These are phyloP conservation scores for Prunella strophiata DNA, from an alignment of 2,797 vertebrate genomes.

Conservation along the genomic window DNA sequence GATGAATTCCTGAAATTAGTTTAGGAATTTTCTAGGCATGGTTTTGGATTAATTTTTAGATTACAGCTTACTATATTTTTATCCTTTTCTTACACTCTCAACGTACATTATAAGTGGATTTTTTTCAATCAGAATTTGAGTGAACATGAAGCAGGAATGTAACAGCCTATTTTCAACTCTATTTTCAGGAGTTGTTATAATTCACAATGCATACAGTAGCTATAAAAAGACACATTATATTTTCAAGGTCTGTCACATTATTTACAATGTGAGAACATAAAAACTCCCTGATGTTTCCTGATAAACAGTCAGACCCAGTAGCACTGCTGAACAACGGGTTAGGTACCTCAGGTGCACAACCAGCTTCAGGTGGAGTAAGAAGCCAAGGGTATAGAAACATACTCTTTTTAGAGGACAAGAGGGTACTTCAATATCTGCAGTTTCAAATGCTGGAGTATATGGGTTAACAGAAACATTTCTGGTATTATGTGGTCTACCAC, in stretches of 20 bases:
- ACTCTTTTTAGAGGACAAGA: conserved; percentile 40
- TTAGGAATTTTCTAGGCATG: conserved; percentile 23
- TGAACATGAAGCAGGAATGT: conserved; percentile 1
- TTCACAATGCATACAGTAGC: conserved; percentile 62
- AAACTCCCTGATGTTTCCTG: conserved; percentile 46
- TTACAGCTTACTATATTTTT: background rate
- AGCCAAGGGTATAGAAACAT: conserved; percentile 49
- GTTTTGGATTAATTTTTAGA: conserved; percentile 21
- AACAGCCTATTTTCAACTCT: conserved; percentile 58
- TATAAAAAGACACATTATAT: conserved; percentile 72
- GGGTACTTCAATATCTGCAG: background rate
- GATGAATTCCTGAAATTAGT: conserved; percentile 31
- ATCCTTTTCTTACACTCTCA: background rate
- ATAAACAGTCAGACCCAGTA: conserved; percentile 48
- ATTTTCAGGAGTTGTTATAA: conserved; percentile 65
- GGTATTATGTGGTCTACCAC: conserved; percentile 30
- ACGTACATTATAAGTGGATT: background rate
- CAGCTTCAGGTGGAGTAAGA: conserved; percentile 32
- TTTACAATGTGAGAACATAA: conserved; percentile 63
- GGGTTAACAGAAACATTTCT: conserved; percentile 56
- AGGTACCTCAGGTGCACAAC: conserved; percentile 18
- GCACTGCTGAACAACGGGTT: background rate
- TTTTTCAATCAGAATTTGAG: background rate
- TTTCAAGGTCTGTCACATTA: conserved; percentile 75
- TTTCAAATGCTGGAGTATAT: conserved; percentile 17